These are phyloP conservation scores for Glossosoma conforme DNA, from an alignment of 1,140 invertebrate genomes.

Conservation along the genomic window DNA sequence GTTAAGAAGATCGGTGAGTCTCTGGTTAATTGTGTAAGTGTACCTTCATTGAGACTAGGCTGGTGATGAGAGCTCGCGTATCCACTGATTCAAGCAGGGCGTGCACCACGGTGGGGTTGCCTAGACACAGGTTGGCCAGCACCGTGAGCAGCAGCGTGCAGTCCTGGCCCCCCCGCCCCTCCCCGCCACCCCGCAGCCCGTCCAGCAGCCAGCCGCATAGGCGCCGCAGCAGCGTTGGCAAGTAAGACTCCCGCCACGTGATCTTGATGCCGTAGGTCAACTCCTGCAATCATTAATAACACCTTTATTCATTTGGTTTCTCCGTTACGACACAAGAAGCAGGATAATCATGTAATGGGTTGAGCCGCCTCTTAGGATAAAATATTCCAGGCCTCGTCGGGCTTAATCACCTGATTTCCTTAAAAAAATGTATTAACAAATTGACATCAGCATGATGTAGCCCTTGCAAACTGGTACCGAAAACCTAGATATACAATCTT, in stretches of 20 bases:
- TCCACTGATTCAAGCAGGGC: constrained; percentile 60
- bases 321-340: background rate
- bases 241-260: constrained; percentile 64
- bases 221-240: constrained; percentile 56
- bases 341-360: too few relatives aligned
- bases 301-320: background rate
- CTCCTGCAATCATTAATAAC: constrained; percentile 47
- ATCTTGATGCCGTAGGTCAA: constrained; percentile 67
- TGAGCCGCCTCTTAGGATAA: too few relatives aligned
- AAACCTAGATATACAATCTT: too few relatives aligned
- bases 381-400: too few relatives aligned
- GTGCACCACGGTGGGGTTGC: constrained; percentile 62
- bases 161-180: constrained; percentile 48
- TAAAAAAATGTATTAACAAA: background rate
- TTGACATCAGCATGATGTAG: too few relatives aligned
- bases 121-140: constrained; percentile 68
- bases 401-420: background rate
- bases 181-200: constrained; percentile 41
- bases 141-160: constrained; percentile 56
- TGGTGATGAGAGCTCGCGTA: constrained; percentile 55
- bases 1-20: too few relatives aligned
- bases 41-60: constrained; percentile 56
- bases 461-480: too few relatives aligned
- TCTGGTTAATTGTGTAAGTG: too few relatives aligned
- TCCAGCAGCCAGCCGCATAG: constrained; percentile 58